Percentiles rank a stretch among this genome's conserved stretches.
These are phyloP conservation scores for Microvelia longipes DNA, from an alignment of 1,140 invertebrate genomes.

Conservation along the genomic window DNA sequence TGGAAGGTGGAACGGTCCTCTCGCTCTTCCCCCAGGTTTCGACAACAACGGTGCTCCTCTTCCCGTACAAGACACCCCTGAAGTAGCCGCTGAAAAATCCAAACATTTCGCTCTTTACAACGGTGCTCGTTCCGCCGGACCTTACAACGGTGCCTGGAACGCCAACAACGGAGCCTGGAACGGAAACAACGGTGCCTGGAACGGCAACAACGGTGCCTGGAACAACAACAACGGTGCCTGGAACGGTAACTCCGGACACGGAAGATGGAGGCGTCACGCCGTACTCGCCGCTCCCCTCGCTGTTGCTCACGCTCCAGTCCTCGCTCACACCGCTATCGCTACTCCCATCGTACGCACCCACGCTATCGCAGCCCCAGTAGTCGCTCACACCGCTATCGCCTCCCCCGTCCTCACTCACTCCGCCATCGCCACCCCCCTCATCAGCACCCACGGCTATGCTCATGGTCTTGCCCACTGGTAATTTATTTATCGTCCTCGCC, in stretches of 20 bases:
- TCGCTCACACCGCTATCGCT: conserved; percentile 1
- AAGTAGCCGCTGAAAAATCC: conserved; percentile 21
- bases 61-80: conserved; percentile 21
- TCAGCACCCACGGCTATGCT: conserved; percentile 23
- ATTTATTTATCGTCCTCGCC: not conserved
- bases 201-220: conserved; percentile 41
- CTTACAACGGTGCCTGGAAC: conserved; percentile 14
- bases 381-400: conserved; percentile 5
- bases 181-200: conserved; percentile 32
- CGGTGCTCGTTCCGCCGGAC: conserved; percentile 11
- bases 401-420: conserved; percentile 36
- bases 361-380: conserved; percentile 28
- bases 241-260: conserved; percentile 26
- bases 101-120: conserved; percentile 15
- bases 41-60: conserved; percentile 27
- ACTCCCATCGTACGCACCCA: not conserved
- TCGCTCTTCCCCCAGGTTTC: conserved; percentile 32
- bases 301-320: not conserved
- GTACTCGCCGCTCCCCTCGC: conserved; percentile 5
- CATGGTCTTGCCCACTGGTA: conserved; percentile 20
- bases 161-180: not conserved
- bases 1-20: conserved; percentile 34
- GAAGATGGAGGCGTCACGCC: conserved; percentile 1
- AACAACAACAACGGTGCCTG: conserved; percentile 34
- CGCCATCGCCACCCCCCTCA: conserved; percentile 37